Evolutionary conservation across 64 coral and sea anemone genomes (phyloP).

Genomic region (Dendronephthya gigantea): DNA sequence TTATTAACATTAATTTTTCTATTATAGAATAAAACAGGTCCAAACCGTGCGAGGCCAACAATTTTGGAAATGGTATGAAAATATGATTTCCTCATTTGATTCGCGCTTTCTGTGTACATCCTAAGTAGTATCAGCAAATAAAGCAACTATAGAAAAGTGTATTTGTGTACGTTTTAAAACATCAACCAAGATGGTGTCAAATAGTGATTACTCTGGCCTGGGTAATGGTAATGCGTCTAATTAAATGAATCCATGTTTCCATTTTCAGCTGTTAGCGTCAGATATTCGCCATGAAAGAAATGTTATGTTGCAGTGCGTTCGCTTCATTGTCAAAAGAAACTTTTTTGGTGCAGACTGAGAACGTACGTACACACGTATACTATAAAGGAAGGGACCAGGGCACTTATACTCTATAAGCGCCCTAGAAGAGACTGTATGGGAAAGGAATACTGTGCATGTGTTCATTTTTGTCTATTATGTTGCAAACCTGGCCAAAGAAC

Average conservation of each 20-base stretch:
- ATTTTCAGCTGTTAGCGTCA: not conserved
- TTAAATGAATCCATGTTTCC: not conserved
- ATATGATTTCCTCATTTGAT: not conserved
- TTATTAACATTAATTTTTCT: not conserved
- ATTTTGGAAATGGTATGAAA: not conserved
- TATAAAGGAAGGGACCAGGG: no score
- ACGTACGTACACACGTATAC: no score
- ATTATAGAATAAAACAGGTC: not conserved
- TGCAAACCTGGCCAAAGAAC: no score
- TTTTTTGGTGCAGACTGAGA: not conserved
- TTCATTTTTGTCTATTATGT: no score
- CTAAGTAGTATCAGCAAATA: no score
- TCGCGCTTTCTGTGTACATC: not conserved
- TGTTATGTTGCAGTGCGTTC: not conserved
- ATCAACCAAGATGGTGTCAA: no score
- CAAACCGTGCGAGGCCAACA: not conserved
- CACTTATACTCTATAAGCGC: no score
- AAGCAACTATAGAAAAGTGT: no score
- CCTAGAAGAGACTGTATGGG: no score
- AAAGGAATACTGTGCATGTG: no score
- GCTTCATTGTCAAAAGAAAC: not conserved
- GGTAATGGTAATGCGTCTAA: not conserved
- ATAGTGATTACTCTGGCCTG: no score
- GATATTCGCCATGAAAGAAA: not conserved
- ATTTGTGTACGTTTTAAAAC: no score